A percentile compares a stretch with the other conserved stretches of the same genome.
Conservation (phyloP, 2,797 vertebrate species). For the Iguana delicatissima region DNA sequence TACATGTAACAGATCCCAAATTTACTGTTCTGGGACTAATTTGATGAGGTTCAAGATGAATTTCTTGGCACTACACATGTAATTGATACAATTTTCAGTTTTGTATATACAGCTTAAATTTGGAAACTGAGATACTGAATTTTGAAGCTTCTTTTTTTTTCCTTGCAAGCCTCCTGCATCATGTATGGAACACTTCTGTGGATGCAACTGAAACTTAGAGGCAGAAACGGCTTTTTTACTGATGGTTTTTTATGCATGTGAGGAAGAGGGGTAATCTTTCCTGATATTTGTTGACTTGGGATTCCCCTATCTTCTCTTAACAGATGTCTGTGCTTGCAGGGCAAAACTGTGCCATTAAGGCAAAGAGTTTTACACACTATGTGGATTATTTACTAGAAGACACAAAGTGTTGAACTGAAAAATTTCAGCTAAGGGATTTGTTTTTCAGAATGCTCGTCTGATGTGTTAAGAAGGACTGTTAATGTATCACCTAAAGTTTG, state of each 20-base stretch:
- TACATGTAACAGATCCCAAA: neutral
- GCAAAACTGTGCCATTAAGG: constrained; percentile 39
- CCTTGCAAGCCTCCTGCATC: constrained; percentile 27
- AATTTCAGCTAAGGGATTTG: neutral
- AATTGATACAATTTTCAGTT: neutral
- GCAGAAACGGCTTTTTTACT: constrained; percentile 65
- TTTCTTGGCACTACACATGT: neutral
- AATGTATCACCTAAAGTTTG: neutral
- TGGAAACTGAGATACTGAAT: constrained; percentile 38
- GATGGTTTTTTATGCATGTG: too few species aligned
- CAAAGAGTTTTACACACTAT: constrained; percentile 18
- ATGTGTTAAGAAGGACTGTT: neutral
- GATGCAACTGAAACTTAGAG: constrained; percentile 38
- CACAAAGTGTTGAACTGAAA: neutral
- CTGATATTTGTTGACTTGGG: neutral
- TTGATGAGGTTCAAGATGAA: neutral
- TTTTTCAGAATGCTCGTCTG: neutral
- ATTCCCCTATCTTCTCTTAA: constrained; percentile 52
- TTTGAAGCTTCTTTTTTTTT: constrained; percentile 38
- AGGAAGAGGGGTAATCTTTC: constrained; percentile 1
- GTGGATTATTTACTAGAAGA: neutral
- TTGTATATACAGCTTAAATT: constrained; percentile 1
- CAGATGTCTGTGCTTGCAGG: constrained; percentile 52
- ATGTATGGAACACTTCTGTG: constrained; percentile 49
- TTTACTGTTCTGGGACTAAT: neutral